phyloP scores from a whole-genome alignment of 2,113 vertebrate species.

The Oncorhynchus keta region DNA sequence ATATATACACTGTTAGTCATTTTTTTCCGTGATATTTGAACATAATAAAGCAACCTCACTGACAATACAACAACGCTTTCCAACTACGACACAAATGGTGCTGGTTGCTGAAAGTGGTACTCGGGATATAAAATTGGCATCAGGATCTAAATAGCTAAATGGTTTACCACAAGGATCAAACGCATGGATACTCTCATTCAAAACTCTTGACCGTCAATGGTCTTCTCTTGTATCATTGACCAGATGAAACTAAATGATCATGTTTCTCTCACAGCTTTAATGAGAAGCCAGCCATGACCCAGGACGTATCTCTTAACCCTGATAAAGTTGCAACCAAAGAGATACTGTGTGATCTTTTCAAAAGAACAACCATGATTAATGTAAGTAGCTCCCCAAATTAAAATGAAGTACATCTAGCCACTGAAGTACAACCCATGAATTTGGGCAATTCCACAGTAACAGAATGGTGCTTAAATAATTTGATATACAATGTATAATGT shows the following conservation, averaged over 20 bases:
- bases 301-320: neutral
- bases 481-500: too few species aligned
- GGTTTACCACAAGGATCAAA: neutral
- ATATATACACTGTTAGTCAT: neutral
- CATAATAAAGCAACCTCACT: neutral
- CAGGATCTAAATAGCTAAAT: neutral
- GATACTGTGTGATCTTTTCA: neutral
- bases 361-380: neutral
- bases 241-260: neutral
- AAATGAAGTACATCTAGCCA: neutral
- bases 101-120: too few species aligned
- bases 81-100: too few species aligned
- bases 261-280: conserved; percentile 1
- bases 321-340: neutral
- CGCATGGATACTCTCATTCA: neutral
- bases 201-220: neutral
- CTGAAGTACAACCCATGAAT: too few species aligned
- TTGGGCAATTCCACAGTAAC: too few species aligned
- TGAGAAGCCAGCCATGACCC: neutral
- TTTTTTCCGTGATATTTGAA: neutral
- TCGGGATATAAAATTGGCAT: too few species aligned
- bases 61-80: too few species aligned
- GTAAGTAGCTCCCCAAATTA: neutral
- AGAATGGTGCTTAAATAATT: too few species aligned
- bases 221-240: conserved; percentile 1